Conservation (phyloP, 2,113 vertebrate genomes). For the Prochilodus magdalenae region DNA sequence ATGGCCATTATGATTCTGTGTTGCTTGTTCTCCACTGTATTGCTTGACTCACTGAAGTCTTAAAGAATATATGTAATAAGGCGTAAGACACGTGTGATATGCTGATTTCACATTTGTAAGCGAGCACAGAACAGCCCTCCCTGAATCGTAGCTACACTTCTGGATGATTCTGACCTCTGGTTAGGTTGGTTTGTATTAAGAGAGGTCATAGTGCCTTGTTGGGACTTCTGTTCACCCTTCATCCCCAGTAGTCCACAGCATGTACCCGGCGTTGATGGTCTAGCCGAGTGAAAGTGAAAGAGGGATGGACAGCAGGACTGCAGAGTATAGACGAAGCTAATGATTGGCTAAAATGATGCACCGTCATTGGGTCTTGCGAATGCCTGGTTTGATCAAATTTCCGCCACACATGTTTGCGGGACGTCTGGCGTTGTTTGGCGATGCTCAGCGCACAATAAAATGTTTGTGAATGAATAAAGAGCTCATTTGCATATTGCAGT, state of each 20-base stretch:
- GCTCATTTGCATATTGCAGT: too few relatives aligned
- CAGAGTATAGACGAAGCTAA: too few relatives aligned
- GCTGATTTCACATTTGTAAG: slow-evolving; percentile 8
- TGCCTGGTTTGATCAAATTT: too few relatives aligned
- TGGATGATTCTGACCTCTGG: neutral
- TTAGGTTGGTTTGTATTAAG: neutral
- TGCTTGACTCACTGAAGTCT: slow-evolving; percentile 1
- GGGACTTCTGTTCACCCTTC: neutral
- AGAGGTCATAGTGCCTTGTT: neutral
- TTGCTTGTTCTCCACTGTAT: neutral
- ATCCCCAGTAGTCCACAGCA: neutral
- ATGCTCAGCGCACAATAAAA: too few relatives aligned
- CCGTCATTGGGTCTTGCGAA: too few relatives aligned
- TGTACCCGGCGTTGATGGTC: neutral
- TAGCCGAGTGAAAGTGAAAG: too few relatives aligned
- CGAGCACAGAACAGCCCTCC: neutral
- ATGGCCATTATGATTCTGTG: neutral
- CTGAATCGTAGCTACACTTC: too few relatives aligned
- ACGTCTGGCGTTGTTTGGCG: too few relatives aligned
- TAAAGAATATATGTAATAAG: neutral
- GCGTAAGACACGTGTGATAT: neutral
- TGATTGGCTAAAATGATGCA: too few relatives aligned
- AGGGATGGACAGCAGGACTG: too few relatives aligned
- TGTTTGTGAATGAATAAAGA: too few relatives aligned
- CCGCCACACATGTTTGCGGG: too few relatives aligned